A percentile compares a stretch with the other conserved stretches of the same genome.
Evolutionary conservation across 1,140 invertebrate species (phyloP).

Genomic region (Cotesia typhae): DNA sequence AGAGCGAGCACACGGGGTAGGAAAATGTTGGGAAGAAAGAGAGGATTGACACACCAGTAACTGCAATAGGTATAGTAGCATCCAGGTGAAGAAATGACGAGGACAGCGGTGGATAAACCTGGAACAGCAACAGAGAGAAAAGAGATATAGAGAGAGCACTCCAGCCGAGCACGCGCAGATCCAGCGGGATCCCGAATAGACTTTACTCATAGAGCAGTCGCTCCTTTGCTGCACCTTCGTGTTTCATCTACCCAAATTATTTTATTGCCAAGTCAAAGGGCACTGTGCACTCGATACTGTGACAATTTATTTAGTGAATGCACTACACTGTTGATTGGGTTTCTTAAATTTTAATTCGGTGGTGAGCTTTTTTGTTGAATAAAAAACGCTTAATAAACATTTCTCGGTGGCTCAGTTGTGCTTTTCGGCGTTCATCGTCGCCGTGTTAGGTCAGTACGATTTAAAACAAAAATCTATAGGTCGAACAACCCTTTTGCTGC

Average conservation of each 20-base stretch:
- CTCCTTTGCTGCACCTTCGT: slow-evolving; percentile 52
- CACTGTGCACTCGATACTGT: neutral
- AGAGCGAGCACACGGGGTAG: slow-evolving; percentile 31
- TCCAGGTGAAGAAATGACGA: slow-evolving; percentile 26
- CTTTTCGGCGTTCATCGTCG: neutral
- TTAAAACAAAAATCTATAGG: slow-evolving; percentile 11
- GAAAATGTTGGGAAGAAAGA: slow-evolving; percentile 20
- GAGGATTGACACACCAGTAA: neutral
- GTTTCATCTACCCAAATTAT: slow-evolving; percentile 51
- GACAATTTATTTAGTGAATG: neutral
- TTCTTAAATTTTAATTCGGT: no score
- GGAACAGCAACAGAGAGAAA: slow-evolving; percentile 11
- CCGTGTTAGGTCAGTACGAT: slow-evolving; percentile 5
- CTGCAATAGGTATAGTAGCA: slow-evolving; percentile 21
- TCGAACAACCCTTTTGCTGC: slow-evolving; percentile 3
- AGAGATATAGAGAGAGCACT: slow-evolving; percentile 33
- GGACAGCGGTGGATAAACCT: slow-evolving; percentile 33
- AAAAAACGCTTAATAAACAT: neutral
- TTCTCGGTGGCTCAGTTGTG: neutral
- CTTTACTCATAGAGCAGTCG: slow-evolving; percentile 51
- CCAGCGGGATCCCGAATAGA: slow-evolving; percentile 40
- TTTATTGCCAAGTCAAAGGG: slow-evolving; percentile 20
- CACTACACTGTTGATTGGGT: neutral
- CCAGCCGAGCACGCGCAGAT: slow-evolving; percentile 16
- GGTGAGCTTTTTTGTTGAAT: neutral